phyloP scores from a whole-genome alignment of 2,797 vertebrate genomes.

The Tokudaia muenninki region DNA sequence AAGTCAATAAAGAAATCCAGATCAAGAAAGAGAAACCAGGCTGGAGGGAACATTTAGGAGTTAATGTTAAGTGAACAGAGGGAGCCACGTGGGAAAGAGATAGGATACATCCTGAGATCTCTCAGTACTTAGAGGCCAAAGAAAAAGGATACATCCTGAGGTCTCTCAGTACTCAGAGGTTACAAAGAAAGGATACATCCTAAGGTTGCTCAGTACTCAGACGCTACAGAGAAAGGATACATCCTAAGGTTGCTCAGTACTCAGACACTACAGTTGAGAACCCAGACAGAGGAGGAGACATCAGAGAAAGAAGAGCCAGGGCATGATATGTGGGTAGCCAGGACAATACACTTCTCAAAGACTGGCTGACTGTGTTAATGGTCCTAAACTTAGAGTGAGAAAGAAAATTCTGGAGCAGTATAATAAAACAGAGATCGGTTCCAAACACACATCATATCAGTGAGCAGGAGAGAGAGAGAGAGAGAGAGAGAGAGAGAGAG shows the following conservation, averaged over 20 bases:
- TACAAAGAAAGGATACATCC: neutral
- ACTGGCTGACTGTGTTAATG: neutral
- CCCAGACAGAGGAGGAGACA: neutral
- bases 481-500: no score
- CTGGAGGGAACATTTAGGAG: neutral
- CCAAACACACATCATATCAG: neutral
- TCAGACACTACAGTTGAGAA: neutral
- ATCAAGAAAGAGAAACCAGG: neutral
- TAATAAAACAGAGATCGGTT: neutral
- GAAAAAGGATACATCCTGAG: neutral
- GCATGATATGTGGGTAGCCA: neutral
- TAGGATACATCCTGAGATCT: neutral
- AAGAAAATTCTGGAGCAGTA: neutral
- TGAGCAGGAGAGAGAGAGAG: neutral
- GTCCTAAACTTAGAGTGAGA: neutral
- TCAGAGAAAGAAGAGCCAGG: neutral
- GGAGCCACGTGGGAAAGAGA: neutral
- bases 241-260: no score
- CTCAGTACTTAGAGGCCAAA: neutral
- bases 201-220: no score
- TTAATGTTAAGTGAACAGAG: neutral
- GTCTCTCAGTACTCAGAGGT: neutral
- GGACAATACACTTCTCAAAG: neutral
- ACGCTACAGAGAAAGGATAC: neutral
- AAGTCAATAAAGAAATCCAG: neutral